These are phyloP conservation scores for Thysanoteuthis rhombus DNA, from an alignment of 2,888 invertebrate genomes.

Conservation along the genomic window DNA sequence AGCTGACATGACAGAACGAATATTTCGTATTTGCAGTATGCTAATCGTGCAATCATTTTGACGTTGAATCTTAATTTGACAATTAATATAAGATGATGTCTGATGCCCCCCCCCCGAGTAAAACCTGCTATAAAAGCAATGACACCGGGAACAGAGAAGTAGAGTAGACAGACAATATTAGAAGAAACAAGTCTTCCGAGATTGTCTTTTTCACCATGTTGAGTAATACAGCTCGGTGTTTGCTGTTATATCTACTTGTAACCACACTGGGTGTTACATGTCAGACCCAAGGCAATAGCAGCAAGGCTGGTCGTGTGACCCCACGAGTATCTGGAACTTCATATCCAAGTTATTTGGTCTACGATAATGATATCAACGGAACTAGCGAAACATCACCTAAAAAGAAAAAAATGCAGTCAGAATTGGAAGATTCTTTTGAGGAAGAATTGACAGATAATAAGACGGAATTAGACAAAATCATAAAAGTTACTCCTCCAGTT, in stretches of 20 bases:
- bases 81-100: neutral
- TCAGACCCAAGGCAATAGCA: neutral
- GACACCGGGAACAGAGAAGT: neutral
- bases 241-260: neutral
- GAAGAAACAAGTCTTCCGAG: neutral
- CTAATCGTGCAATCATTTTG: neutral
- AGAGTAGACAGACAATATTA: neutral
- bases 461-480: neutral
- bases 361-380: neutral
- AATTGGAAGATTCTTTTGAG: neutral
- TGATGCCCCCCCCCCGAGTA: neutral
- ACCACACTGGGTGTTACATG: neutral
- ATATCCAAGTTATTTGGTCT: neutral
- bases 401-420: neutral
- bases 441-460: neutral
- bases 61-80: neutral
- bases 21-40: neutral
- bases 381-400: neutral
- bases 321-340: neutral
- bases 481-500: neutral
- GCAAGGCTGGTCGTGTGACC: neutral
- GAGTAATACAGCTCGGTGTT: neutral
- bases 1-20: neutral
- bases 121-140: neutral
- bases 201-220: neutral